Evolutionary conservation across 2,113 vertebrate genomes (phyloP), one percentile per base, ranked within the genome.

Genomic region (Arizona elegans): DNA sequence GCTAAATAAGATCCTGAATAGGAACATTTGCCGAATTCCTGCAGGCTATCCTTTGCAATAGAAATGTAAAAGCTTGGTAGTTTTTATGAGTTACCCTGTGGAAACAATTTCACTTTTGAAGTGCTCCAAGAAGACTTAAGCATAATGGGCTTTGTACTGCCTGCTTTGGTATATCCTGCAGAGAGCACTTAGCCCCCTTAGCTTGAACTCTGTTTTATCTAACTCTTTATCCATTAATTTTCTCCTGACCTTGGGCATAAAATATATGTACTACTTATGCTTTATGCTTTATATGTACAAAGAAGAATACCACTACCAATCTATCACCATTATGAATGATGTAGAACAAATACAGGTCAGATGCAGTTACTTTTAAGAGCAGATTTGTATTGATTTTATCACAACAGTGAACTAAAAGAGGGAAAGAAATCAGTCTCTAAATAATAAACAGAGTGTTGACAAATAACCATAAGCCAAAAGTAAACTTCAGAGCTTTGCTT

Each of bases 311-410:
- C 97, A 97, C 97, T 97, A 98, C 96, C 97, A 97, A 98, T 98
- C 98, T 95, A 98, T 98, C 98, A 98, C 98, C 96, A 97, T 98
- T 99, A 98, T 98, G 98, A 98, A 98, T 98, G 98, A 98, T 98
- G 97, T 95, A 97, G 97, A 98, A 98, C 97, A 98, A 98, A 98
- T 97, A 97, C 96, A 97, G 98, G 96, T 98, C 97, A 98, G 97
- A 98, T 97, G 97, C 96, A 97, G 97, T 98, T 98, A 98, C 96
- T 97, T 47, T 98, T 97, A 97, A 97, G 96, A 97, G 96, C 96
- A 97, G 96, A 97, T 98, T 97, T 98, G 95, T 98, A 98, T 98
- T 97, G 98, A 98, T 98, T 98, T 93, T 89, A 96, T 97, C 95
- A 96, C 96, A 97, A 92, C 91, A 95, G 88, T 96, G 96, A 96